A percentile compares a stretch with the other conserved stretches of the same genome.
Conservation (phyloP, 2,113 vertebrate genomes). For the Sphyrna mokarran region DNA sequence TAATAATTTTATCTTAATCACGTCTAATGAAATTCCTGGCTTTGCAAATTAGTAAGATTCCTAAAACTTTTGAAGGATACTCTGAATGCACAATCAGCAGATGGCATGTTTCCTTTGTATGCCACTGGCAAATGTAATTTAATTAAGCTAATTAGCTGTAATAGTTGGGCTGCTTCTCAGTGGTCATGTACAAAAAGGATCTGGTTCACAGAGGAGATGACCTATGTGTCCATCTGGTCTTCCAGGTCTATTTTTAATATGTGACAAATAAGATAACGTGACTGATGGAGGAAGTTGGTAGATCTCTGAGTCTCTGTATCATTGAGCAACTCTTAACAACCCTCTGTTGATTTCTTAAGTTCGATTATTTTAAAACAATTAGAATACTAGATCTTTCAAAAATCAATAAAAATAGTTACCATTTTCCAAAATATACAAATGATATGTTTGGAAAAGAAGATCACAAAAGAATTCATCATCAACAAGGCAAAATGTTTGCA, state of each 20-base stretch:
- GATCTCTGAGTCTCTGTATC: neutral
- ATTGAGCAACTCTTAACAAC: neutral
- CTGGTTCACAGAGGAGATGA: slow-evolving; percentile 1
- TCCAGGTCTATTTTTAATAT: neutral
- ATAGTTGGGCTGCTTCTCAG: neutral
- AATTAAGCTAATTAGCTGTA: slow-evolving; percentile 31
- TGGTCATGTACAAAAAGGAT: slow-evolving; percentile 7
- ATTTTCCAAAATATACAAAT: neutral
- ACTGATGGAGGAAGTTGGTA: neutral
- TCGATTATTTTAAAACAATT: neutral
- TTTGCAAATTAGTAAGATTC: neutral
- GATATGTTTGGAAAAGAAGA: neutral
- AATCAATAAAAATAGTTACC: neutral
- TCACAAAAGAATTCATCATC: neutral
- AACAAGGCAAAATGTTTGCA: neutral
- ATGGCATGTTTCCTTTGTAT: neutral
- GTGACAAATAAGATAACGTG: neutral
- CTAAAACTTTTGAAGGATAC: neutral
- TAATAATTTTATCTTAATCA: slow-evolving; percentile 11
- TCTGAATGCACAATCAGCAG: neutral
- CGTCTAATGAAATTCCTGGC: neutral
- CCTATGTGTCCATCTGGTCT: slow-evolving; percentile 1
- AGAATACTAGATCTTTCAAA: neutral
- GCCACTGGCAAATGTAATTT: slow-evolving; percentile 25
- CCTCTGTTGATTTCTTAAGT: neutral